These are phyloP conservation scores for Heteropelma amictum DNA, from an alignment of 2,888 invertebrate genomes.

Conservation along the genomic window DNA sequence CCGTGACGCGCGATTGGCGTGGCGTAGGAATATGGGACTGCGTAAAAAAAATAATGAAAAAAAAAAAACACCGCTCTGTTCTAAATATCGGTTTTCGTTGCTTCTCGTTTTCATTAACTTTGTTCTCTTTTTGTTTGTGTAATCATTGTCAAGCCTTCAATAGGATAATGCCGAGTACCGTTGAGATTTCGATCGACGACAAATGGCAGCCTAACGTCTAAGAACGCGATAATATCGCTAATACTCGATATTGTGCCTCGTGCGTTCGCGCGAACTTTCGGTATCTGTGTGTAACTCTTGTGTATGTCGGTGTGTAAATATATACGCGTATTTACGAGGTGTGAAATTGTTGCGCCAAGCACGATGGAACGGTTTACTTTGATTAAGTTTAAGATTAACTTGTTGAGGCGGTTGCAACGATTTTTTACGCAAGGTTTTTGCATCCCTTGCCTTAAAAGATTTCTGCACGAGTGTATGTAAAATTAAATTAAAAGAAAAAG, in stretches of 20 bases:
- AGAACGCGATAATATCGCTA: slow-evolving; percentile 51
- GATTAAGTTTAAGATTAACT: too few relatives aligned
- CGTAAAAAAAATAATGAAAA: slow-evolving; percentile 3
- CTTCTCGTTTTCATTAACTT: slow-evolving; percentile 19
- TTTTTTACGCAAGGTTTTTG: too few relatives aligned
- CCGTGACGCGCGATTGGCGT: slow-evolving; percentile 74
- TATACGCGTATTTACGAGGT: not conserved
- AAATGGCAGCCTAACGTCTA: slow-evolving; percentile 46
- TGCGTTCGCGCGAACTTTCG: slow-evolving; percentile 19
- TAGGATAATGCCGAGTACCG: slow-evolving; percentile 54
- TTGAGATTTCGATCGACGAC: slow-evolving; percentile 40
- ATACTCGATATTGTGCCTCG: slow-evolving; percentile 53
- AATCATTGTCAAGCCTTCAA: slow-evolving; percentile 39
- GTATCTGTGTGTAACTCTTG: not conserved
- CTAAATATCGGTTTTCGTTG: slow-evolving; percentile 9
- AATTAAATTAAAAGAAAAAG: slow-evolving; percentile 53
- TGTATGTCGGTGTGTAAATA: not conserved
- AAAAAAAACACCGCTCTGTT: too few relatives aligned
- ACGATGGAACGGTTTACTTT: slow-evolving; percentile 53
- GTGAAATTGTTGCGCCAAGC: slow-evolving; percentile 25
- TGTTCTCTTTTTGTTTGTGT: slow-evolving; percentile 12
- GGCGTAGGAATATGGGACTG: slow-evolving; percentile 76
- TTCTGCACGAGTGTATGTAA: not conserved
- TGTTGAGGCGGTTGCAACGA: too few relatives aligned
- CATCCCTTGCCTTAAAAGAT: too few relatives aligned